Evolutionary conservation across 2,113 vertebrate species (phyloP), one percentile per base, ranked within the genome.

Genomic region (Crotalus helleri): DNA sequence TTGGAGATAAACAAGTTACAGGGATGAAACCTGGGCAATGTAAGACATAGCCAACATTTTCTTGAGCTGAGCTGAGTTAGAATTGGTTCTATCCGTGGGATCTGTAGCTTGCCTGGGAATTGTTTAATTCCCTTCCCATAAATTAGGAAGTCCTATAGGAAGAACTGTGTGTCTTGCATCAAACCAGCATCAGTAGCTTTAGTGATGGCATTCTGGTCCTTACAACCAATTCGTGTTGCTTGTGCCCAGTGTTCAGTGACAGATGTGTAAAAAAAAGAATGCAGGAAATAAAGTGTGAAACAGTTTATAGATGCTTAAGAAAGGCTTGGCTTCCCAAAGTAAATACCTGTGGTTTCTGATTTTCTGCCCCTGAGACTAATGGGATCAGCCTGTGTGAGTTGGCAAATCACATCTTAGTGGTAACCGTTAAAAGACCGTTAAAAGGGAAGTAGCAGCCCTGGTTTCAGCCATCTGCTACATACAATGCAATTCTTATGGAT

Each of bases 1-100:
- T 8, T 0, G 29, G 61, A 85, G 90, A 29, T 26, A 54, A 0
- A 0, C 0, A 0, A 69, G 69, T 21, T 39, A 81, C 0, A 4
- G 10, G 3, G 64, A 17, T 59, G 93, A 39, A 89, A 88, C 61
- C 91, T 88, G 49, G 46, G n/a, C 49, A 89, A 24, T 64, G 13
- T 23, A 86, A 94, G 86, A 94, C n/a, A 61, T 88, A 86, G 24
- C 90, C 44, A 15, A 88, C n/a, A 23, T 12, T 44, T 91, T n/a
- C 74, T 9, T 13, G 54, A 17, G 15, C 17, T 54, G 49, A 51
- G 46, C 39, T 46, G 5, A 64, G 58, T 53, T 53, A n/a, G n/a
- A n/a, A 44, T 92, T 88, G 46, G 13, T 57, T 57, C 3, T 3
- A 17, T 17, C 55, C 1, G 57, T 58, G 57, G 57, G 57, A 58